Evolutionary conservation across 2,113 vertebrate species (phyloP).

Genomic region (Festucalex cinctus): DNA sequence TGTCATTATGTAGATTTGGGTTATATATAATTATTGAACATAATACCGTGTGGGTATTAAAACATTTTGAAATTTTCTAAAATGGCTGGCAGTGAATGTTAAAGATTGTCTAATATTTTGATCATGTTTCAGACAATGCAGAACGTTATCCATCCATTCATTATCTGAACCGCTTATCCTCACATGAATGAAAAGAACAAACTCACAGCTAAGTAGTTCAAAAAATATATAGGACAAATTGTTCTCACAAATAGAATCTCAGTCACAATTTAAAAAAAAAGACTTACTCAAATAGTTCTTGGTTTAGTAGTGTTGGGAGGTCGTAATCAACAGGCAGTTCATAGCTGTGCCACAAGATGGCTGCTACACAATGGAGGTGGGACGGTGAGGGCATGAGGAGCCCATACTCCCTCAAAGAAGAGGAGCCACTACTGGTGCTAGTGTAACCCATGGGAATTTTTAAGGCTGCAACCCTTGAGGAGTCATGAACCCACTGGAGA

Average conservation of each 20-base stretch:
- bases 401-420: slow-evolving; percentile 85
- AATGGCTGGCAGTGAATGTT: too few species aligned
- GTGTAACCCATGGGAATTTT: slow-evolving; percentile 82
- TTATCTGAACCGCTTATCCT: too few species aligned
- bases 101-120: too few species aligned
- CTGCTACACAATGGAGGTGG: slow-evolving; percentile 94
- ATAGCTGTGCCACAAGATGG: slow-evolving; percentile 96
- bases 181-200: too few species aligned
- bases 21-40: too few species aligned
- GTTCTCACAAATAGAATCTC: too few species aligned
- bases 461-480: slow-evolving; percentile 86
- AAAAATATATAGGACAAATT: background rate
- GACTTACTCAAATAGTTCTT: slow-evolving; percentile 96
- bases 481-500: slow-evolving; percentile 97
- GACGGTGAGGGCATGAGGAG: slow-evolving; percentile 98
- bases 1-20: too few species aligned
- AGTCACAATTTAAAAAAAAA: background rate
- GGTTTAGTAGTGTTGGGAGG: slow-evolving; percentile 86
- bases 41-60: too few species aligned
- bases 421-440: slow-evolving; percentile 56
- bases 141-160: too few species aligned
- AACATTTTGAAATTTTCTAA: too few species aligned
- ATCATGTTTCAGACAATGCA: too few species aligned
- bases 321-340: slow-evolving; percentile 95
- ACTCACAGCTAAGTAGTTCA: too few species aligned